Evolutionary conservation across 2,888 invertebrate genomes (phyloP).

Genomic region (Schizotus pectinicornis): DNA sequence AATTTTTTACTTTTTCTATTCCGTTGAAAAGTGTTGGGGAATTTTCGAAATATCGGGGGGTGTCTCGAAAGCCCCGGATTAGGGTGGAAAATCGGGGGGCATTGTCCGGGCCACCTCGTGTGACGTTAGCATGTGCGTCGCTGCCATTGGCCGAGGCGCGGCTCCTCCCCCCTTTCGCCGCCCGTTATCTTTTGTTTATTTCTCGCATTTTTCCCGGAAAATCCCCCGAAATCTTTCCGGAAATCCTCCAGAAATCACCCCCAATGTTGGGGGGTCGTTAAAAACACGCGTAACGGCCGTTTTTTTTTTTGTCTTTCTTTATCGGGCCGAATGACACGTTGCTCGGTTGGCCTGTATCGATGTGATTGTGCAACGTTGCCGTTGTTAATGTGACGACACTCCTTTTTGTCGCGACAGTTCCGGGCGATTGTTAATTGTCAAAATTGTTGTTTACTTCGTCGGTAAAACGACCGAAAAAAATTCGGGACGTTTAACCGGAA

Average conservation of each 20-base stretch:
- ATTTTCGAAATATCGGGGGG: too few relatives aligned
- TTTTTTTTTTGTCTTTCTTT: neutral
- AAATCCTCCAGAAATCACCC: neutral
- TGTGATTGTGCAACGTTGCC: constrained; percentile 47
- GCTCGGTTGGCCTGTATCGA: constrained; percentile 35
- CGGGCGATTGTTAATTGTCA: neutral
- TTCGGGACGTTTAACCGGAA: too few relatives aligned
- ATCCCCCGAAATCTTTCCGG: constrained; percentile 11
- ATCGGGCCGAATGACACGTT: constrained; percentile 34
- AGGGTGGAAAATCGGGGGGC: constrained; percentile 33
- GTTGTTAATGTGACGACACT: constrained; percentile 23
- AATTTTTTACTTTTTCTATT: too few relatives aligned
- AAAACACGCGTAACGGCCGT: neutral
- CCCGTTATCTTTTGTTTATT: constrained; percentile 42
- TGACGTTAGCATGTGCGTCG: constrained; percentile 53
- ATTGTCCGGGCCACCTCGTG: constrained; percentile 49
- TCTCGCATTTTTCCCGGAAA: neutral
- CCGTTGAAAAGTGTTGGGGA: too few relatives aligned
- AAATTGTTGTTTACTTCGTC: too few relatives aligned
- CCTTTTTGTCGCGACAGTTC: neutral
- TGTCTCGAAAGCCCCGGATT: too few relatives aligned
- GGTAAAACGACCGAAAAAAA: too few relatives aligned
- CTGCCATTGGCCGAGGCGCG: constrained; percentile 45
- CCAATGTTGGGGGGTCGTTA: too few relatives aligned
- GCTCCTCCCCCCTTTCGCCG: constrained; percentile 33